phyloP scores from a whole-genome alignment of 2,113 vertebrate genomes.

The Corapipo altera region DNA sequence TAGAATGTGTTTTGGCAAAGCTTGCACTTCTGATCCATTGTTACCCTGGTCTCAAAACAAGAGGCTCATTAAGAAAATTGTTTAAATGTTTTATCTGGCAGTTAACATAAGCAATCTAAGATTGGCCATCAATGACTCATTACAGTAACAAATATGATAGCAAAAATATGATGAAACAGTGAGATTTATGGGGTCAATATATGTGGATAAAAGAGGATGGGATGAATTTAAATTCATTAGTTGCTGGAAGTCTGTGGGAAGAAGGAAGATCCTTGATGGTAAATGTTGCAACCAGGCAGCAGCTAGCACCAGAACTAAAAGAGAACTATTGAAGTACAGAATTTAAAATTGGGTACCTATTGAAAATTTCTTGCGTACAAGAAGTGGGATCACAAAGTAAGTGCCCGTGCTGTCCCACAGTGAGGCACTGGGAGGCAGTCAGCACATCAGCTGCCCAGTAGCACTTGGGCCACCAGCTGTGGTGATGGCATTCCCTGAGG shows the following conservation, averaged over 20 bases:
- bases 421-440: accelerated
- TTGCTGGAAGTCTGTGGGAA: background rate
- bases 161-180: background rate
- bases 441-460: background rate
- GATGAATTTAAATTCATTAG: background rate
- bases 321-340: background rate
- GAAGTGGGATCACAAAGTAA: background rate
- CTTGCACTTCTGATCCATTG: background rate
- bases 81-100: background rate
- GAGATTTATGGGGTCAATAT: background rate
- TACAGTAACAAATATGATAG: background rate
- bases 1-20: background rate
- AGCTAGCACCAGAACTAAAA: background rate
- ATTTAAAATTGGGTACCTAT: background rate
- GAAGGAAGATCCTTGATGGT: background rate
- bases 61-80: background rate
- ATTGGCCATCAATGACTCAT: background rate
- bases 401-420: accelerated
- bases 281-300: background rate
- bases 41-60: background rate
- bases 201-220: background rate
- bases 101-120: background rate
- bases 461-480: background rate
- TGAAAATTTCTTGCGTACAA: background rate
- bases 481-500: background rate